Evolutionary conservation across 2,888 invertebrate genomes (phyloP).

Genomic region (Xylophagus ater): DNA sequence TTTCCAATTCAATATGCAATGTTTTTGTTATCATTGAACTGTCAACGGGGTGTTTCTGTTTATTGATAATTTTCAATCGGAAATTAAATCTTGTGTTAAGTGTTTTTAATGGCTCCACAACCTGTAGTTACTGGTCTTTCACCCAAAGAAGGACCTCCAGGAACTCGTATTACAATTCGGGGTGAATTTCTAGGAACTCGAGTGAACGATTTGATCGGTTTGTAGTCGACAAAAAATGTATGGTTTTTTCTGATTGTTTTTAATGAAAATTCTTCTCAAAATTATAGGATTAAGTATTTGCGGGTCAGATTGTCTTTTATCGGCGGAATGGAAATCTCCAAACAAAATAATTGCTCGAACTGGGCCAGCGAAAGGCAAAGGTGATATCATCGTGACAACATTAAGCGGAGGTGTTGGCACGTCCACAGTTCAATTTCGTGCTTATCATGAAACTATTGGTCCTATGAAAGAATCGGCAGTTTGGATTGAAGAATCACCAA

Average conservation of each 20-base stretch:
- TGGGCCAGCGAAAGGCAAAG: slow-evolving; percentile 81
- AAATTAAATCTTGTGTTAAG: too few relatives aligned
- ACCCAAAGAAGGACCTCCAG: slow-evolving; percentile 96
- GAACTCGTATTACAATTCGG: slow-evolving; percentile 86
- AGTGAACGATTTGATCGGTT: slow-evolving; percentile 77
- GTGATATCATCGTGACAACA: slow-evolving; percentile 86
- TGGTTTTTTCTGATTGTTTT: slow-evolving; percentile 5
- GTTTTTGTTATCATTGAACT: too few relatives aligned
- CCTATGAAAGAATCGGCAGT: slow-evolving; percentile 96
- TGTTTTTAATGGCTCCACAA: slow-evolving; percentile 64
- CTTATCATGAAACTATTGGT: slow-evolving; percentile 77
- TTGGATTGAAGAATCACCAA: slow-evolving; percentile 94
- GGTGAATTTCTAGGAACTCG: slow-evolving; percentile 89
- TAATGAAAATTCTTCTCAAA: too few relatives aligned
- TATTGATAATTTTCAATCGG: too few relatives aligned
- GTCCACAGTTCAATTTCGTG: slow-evolving; percentile 42
- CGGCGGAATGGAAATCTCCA: slow-evolving; percentile 95
- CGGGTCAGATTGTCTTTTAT: slow-evolving; percentile 86
- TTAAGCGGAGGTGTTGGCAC: slow-evolving; percentile 47
- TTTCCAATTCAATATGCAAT: too few relatives aligned
- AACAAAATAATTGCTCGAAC: slow-evolving; percentile 96
- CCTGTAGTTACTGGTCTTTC: slow-evolving; percentile 94
- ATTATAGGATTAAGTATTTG: slow-evolving; percentile 88
- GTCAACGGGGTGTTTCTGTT: too few relatives aligned
- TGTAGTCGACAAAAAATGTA: slow-evolving; percentile 12